Conservation (phyloP, 1,140 invertebrate genomes). For the Eufriesea mexicana region DNA sequence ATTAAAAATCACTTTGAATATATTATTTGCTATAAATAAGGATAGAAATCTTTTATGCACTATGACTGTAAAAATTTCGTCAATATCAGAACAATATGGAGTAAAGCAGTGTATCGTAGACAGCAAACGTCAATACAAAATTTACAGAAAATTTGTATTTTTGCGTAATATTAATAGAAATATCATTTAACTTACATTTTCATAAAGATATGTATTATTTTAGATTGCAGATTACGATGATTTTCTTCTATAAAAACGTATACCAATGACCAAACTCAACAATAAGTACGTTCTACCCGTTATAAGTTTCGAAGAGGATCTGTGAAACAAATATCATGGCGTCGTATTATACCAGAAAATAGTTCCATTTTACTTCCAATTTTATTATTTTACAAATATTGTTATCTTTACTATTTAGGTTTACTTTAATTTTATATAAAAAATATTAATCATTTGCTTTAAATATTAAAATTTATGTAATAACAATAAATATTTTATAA, state of each 20-base stretch:
- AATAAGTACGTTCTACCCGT: conserved; percentile 1
- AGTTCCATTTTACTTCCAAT: conserved; percentile 13
- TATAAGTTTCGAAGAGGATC: conserved; percentile 7
- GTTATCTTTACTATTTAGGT: not conserved
- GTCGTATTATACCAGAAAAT: conserved; percentile 41
- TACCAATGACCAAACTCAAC: not conserved
- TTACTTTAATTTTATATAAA: not conserved
- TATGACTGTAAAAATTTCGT: not conserved
- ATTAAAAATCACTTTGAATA: not conserved
- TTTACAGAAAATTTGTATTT: not conserved
- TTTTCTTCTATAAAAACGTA: not conserved
- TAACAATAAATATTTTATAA: conserved; percentile 1
- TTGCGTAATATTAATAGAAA: not conserved
- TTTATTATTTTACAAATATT: not conserved
- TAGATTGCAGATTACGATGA: not conserved
- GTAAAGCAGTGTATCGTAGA: conserved; percentile 20
- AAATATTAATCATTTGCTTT: conserved; percentile 4
- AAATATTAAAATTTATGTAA: not conserved
- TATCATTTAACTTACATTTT: conserved; percentile 42
- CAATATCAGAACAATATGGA: conserved; percentile 48
- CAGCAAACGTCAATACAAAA: conserved; percentile 35
- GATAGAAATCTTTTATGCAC: not conserved
- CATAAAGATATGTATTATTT: not conserved
- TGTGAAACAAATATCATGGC: conserved; percentile 51
- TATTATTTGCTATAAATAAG: not conserved